Evolutionary conservation across 2,113 vertebrate genomes (phyloP).

Genomic region (Corvus hawaiiensis): DNA sequence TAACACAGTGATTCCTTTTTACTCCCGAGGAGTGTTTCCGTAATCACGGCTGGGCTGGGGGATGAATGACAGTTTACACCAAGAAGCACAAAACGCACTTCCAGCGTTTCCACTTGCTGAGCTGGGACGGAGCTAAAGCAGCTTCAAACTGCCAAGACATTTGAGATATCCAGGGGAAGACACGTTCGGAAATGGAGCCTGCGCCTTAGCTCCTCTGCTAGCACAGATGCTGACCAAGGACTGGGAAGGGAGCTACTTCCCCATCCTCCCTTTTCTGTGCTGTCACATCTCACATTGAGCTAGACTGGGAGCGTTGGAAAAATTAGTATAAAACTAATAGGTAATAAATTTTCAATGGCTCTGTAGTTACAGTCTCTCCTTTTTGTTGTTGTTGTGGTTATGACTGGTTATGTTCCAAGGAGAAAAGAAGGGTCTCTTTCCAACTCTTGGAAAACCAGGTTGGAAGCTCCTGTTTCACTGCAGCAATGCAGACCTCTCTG

Average conservation of each 20-base stretch:
- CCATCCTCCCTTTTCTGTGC: not conserved
- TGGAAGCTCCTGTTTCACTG: constrained; percentile 37
- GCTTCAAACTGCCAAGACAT: constrained; percentile 45
- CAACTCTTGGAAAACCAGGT: constrained; percentile 33
- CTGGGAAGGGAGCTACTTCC: not conserved
- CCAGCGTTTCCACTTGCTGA: constrained; percentile 51
- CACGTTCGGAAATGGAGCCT: constrained; percentile 39
- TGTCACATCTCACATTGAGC: not conserved
- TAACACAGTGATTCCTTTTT: constrained; percentile 63
- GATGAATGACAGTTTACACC: constrained; percentile 65
- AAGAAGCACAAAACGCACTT: constrained; percentile 64
- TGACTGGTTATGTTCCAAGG: constrained; percentile 11
- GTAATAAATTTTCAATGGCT: not conserved
- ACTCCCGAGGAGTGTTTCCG: constrained; percentile 51
- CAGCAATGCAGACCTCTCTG: constrained; percentile 38
- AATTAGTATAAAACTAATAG: not conserved
- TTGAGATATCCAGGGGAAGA: constrained; percentile 52
- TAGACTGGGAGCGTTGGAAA: not conserved
- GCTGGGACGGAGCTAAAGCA: constrained; percentile 50
- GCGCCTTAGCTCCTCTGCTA: constrained; percentile 29
- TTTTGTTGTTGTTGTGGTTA: not conserved
- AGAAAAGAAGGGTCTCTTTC: constrained; percentile 24
- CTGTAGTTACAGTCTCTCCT: not conserved
- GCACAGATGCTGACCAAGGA: constrained; percentile 45
- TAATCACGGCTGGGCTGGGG: constrained; percentile 44